Conservation (phyloP, 2,797 vertebrate genomes). For the Microcaecilia unicolor region DNA sequence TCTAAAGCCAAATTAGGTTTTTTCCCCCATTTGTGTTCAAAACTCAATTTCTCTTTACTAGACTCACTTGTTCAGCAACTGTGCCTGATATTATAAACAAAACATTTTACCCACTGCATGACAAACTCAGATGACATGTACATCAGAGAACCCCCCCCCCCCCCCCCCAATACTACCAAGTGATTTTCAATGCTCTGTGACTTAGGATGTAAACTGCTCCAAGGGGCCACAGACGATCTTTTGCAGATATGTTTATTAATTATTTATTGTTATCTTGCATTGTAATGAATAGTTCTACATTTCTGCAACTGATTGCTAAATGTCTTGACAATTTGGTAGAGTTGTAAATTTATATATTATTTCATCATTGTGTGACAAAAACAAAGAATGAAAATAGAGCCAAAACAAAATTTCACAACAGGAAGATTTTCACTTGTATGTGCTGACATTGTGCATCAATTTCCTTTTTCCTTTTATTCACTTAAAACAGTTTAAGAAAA, state of each 20-base stretch:
- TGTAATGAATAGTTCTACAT: too few relatives aligned
- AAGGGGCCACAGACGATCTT: slow-evolving; percentile 36
- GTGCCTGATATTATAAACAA: slow-evolving; percentile 44
- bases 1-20: slow-evolving; percentile 55
- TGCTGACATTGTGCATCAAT: too few relatives aligned
- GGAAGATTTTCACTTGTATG: too few relatives aligned
- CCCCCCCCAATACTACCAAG: slow-evolving; percentile 28
- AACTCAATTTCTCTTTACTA: slow-evolving; percentile 32
- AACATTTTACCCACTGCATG: slow-evolving; percentile 42
- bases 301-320: slow-evolving; percentile 44
- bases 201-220: slow-evolving; percentile 48
- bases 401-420: too few relatives aligned
- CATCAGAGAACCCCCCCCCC: slow-evolving; percentile 30
- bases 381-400: too few relatives aligned
- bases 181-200: slow-evolving; percentile 42
- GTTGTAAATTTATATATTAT: slow-evolving; percentile 43
- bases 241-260: slow-evolving; percentile 31
- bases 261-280: slow-evolving; percentile 38
- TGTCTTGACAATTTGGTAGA: slow-evolving; percentile 30
- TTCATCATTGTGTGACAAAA: slow-evolving; percentile 50
- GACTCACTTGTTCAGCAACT: slow-evolving; percentile 49
- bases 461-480: neutral
- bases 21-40: slow-evolving; percentile 26
- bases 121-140: slow-evolving; percentile 36
- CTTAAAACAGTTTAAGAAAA: neutral